phyloP scores from a whole-genome alignment of 92 coral and sea anemone species.

The Chrysogorgia sp. region DNA sequence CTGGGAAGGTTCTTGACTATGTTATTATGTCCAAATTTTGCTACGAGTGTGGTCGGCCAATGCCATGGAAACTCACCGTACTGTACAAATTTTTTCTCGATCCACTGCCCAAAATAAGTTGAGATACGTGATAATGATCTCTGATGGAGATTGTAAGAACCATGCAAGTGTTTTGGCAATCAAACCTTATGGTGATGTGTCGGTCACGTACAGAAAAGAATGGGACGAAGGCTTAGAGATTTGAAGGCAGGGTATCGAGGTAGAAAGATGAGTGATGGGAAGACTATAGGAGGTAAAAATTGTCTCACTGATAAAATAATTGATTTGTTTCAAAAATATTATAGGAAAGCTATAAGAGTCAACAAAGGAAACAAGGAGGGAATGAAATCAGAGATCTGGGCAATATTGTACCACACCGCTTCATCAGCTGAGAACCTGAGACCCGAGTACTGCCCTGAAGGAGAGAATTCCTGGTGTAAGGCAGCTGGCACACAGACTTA shows the following conservation, averaged over 20 bases:
- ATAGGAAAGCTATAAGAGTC: conserved; percentile 34
- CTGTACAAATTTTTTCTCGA: conserved; percentile 22
- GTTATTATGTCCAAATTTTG: conserved; percentile 7
- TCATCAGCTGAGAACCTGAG: conserved; percentile 27
- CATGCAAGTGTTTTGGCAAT: conserved; percentile 41
- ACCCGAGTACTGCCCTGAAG: background rate
- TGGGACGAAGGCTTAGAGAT: conserved; percentile 34
- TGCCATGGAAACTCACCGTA: background rate
- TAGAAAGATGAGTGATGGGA: background rate
- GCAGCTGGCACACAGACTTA: background rate
- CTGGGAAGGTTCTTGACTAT: conserved; percentile 16
- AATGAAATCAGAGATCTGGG: conserved; percentile 28
- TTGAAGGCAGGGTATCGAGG: background rate
- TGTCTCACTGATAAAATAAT: conserved; percentile 48
- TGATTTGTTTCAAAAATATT: conserved; percentile 47
- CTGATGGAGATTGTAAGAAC: conserved; percentile 39
- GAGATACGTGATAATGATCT: conserved; percentile 24
- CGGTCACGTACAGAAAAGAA: conserved; percentile 13
- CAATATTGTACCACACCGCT: conserved; percentile 28
- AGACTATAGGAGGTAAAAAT: conserved; percentile 17
- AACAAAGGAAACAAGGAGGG: conserved; percentile 10
- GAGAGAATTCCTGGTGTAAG: background rate
- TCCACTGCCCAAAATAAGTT: conserved; percentile 11
- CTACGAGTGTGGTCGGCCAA: conserved; percentile 5
- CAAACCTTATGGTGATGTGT: conserved; percentile 36